These are phyloP conservation scores for Cerastis rubricosa DNA, from an alignment of 2,888 invertebrate species.

Conservation along the genomic window DNA sequence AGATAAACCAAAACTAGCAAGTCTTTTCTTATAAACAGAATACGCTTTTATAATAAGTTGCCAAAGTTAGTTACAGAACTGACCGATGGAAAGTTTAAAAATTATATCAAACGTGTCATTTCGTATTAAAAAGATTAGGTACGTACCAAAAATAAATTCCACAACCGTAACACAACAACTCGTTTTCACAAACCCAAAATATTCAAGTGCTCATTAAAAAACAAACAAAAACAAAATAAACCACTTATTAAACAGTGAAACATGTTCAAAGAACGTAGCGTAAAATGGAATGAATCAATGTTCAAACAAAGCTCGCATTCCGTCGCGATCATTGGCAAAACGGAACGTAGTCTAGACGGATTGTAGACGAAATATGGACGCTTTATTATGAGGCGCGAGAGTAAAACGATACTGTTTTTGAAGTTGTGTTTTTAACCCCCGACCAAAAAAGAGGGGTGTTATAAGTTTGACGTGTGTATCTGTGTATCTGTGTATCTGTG, in stretches of 20 bases:
- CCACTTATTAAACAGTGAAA: conserved; percentile 51
- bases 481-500: too few species aligned
- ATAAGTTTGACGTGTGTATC: too few species aligned
- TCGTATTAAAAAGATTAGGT: not conserved
- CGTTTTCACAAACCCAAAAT: conserved; percentile 10
- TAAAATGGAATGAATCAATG: conserved; percentile 63
- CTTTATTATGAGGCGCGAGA: conserved; percentile 49
- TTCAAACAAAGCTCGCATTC: conserved; percentile 63
- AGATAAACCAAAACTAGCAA: too few species aligned
- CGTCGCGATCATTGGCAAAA: conserved; percentile 70
- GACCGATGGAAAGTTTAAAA: too few species aligned
- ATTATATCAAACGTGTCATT: not conserved
- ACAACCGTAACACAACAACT: not conserved
- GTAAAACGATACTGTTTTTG: conserved; percentile 31
- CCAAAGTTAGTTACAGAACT: too few species aligned
- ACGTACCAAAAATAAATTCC: not conserved
- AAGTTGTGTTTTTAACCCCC: too few species aligned
- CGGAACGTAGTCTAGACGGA: conserved; percentile 73
- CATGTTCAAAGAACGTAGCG: conserved; percentile 48
- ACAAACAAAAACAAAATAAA: conserved; percentile 43
- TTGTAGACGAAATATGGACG: conserved; percentile 67
- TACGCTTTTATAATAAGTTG: too few species aligned
- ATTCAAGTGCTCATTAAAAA: conserved; percentile 15
- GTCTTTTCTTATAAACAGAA: too few species aligned
- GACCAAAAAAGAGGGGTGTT: too few species aligned